These are phyloP conservation scores for Chloromyia formosa DNA, from an alignment of 2,888 invertebrate genomes.

Conservation along the genomic window DNA sequence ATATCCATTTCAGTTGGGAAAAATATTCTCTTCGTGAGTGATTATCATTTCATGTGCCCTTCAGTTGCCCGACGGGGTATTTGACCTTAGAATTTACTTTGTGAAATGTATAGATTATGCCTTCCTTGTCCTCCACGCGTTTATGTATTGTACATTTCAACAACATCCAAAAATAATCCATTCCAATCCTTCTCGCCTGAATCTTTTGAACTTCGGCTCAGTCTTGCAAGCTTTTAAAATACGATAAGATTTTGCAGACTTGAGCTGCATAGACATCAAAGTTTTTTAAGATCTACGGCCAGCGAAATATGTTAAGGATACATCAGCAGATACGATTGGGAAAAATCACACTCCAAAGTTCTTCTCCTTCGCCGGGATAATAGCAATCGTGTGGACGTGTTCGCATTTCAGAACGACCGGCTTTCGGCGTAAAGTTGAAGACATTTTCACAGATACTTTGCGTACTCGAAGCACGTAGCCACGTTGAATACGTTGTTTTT, in stretches of 20 bases:
- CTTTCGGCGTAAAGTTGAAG: slow-evolving; percentile 34
- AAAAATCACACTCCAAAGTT: slow-evolving; percentile 34
- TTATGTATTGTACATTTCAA: no score
- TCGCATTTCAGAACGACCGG: slow-evolving; percentile 37
- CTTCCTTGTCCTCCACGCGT: neutral
- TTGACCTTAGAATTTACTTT: slow-evolving; percentile 29
- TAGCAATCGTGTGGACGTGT: slow-evolving; percentile 45
- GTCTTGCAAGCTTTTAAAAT: neutral
- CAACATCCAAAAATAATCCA: slow-evolving; percentile 23
- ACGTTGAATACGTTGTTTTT: slow-evolving; percentile 38
- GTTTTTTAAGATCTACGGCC: slow-evolving; percentile 37
- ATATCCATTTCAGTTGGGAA: slow-evolving; percentile 23
- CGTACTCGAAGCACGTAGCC: slow-evolving; percentile 42
- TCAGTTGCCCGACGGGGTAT: slow-evolving; percentile 21
- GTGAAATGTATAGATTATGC: neutral
- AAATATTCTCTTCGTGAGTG: slow-evolving; percentile 45
- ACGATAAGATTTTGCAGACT: neutral
- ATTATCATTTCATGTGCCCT: slow-evolving; percentile 44
- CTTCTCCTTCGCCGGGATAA: slow-evolving; percentile 25
- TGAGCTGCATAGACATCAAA: neutral
- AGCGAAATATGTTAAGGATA: slow-evolving; percentile 42
- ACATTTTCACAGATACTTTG: slow-evolving; percentile 34
- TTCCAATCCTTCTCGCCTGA: slow-evolving; percentile 12
- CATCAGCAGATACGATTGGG: slow-evolving; percentile 40
- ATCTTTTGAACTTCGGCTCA: neutral